A percentile compares a stretch with the other conserved stretches of the same genome.
phyloP scores from a whole-genome alignment of 2,113 vertebrate genomes.

The Myocastor coypus region DNA sequence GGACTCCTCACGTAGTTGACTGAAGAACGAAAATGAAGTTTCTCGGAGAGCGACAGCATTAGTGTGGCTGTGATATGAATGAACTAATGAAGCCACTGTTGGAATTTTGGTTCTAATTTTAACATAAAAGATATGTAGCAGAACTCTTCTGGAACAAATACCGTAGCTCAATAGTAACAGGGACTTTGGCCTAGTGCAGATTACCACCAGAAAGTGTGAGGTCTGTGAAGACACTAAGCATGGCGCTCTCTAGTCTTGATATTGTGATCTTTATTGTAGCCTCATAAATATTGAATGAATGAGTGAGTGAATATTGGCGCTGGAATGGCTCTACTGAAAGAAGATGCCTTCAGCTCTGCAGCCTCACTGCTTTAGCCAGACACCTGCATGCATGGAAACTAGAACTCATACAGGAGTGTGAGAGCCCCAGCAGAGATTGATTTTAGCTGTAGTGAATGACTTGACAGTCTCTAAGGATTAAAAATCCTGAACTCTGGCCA shows the following conservation, averaged over 20 bases:
- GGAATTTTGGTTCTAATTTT: neutral
- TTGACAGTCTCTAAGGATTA: neutral
- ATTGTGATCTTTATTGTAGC: neutral
- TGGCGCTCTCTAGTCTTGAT: neutral
- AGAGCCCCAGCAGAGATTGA: neutral
- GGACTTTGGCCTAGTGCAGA: neutral
- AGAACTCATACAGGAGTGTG: neutral
- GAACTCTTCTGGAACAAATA: neutral
- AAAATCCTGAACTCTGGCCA: neutral
- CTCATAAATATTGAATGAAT: neutral
- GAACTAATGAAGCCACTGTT: neutral
- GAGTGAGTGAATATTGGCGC: neutral
- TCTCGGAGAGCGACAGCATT: neutral
- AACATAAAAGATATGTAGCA: neutral
- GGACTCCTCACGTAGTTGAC: constrained; percentile 53
- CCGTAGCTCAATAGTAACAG: neutral
- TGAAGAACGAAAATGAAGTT: constrained; percentile 47
- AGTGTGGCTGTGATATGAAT: constrained; percentile 16
- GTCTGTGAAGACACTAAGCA: neutral
- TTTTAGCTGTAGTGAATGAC: neutral
- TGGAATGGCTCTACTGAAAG: neutral
- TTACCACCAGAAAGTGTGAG: neutral
- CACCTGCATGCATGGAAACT: neutral
- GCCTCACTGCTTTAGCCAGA: neutral
- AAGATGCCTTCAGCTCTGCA: neutral